Conservation (phyloP, 2,797 vertebrate genomes). For the Bovichtus variegatus region DNA sequence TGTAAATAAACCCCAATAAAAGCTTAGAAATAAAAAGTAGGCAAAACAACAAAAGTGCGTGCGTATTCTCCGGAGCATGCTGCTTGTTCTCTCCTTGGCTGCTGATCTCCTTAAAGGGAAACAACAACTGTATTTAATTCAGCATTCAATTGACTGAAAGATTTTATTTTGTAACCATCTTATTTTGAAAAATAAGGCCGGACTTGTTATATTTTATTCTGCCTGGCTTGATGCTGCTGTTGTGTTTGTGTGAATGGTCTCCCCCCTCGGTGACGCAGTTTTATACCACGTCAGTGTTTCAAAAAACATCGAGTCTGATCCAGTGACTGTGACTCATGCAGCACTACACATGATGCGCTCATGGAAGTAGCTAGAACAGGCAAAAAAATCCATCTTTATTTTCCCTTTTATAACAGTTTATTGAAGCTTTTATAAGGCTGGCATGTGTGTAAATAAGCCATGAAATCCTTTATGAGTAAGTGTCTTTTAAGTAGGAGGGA, state of each 20-base stretch:
- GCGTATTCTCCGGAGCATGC: neutral
- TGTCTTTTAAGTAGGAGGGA: slow-evolving; percentile 15
- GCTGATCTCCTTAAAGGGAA: neutral
- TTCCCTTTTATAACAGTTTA: neutral
- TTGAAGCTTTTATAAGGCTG: slow-evolving; percentile 11
- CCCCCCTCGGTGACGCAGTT: slow-evolving; percentile 68
- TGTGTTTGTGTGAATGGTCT: slow-evolving; percentile 60
- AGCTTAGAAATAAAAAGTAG: neutral
- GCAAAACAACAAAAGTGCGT: neutral
- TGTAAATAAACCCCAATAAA: slow-evolving; percentile 30
- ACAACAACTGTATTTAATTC: neutral
- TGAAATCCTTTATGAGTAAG: slow-evolving; percentile 14
- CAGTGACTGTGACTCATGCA: slow-evolving; percentile 67
- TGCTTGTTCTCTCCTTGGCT: neutral
- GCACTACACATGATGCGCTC: slow-evolving; percentile 18
- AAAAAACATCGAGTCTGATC: slow-evolving; percentile 48
- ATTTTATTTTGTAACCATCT: neutral
- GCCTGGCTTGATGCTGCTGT: slow-evolving; percentile 37
- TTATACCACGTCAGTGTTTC: slow-evolving; percentile 62
- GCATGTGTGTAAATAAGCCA: slow-evolving; percentile 3
- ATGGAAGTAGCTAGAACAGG: slow-evolving; percentile 9
- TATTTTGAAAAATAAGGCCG: slow-evolving; percentile 40
- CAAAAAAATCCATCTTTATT: neutral
- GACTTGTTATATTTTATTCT: neutral
- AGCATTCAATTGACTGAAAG: neutral